A percentile compares a stretch with the other conserved stretches of the same genome.
Evolutionary conservation across 2,888 invertebrate genomes (phyloP).

Genomic region (Leuctra nigra): DNA sequence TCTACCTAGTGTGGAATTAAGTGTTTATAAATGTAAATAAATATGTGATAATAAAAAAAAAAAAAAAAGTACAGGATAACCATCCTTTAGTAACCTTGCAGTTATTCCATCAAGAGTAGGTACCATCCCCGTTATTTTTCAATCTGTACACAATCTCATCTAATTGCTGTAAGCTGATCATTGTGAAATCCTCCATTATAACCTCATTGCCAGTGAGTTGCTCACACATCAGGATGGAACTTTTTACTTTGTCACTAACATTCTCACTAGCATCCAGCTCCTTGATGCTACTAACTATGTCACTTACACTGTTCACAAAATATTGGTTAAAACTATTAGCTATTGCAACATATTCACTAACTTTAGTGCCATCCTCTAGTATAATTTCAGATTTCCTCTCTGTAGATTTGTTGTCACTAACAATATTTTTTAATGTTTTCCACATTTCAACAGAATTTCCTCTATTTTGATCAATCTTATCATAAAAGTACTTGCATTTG

Average conservation of each 20-base stretch:
- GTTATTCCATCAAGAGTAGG: background rate
- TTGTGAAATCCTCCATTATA: background rate
- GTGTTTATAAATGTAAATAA: too few species aligned
- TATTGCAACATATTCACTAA: background rate
- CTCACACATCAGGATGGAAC: background rate
- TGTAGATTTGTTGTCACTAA: background rate
- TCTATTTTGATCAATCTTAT: background rate
- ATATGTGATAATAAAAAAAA: too few species aligned
- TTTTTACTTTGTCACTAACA: background rate
- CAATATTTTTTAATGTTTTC: slow-evolving; percentile 1
- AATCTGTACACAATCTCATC: background rate
- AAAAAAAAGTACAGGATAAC: background rate
- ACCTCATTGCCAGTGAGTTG: background rate
- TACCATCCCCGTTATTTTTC: background rate
- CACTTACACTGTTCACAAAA: background rate
- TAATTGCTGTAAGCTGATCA: background rate
- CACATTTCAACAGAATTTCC: background rate
- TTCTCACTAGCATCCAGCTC: background rate
- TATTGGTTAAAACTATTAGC: slow-evolving; percentile 1
- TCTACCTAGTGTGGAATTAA: too few species aligned
- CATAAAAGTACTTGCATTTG: background rate
- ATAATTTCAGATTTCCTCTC: background rate
- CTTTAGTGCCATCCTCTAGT: background rate
- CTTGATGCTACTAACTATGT: background rate
- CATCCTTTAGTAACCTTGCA: background rate